Base-by-base conservation (phyloP, 2,113 vertebrate genomes). In the Sylvietta virens region DNA sequence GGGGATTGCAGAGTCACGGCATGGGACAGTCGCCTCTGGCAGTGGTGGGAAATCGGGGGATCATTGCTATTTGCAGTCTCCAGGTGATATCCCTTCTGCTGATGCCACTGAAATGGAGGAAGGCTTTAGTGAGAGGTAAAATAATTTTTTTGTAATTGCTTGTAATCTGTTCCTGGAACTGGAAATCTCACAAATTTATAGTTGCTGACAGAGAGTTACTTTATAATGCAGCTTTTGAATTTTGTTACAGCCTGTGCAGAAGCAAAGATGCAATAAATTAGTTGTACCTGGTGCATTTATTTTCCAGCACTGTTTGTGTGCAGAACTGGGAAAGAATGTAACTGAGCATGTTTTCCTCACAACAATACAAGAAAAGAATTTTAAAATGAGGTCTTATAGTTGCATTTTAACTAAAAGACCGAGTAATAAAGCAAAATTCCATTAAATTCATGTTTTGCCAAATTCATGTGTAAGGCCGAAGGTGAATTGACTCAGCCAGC, bases 71-170 rank as follows among this genome's bases (percentile, higher is more conserved):
- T 96, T 99, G 84, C 98, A 98, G 69, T 99, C 99, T 23, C 98
- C 99, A 8, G 98, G 98, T 86, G 99, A 99, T 81, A 98, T 99
- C 47, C 98, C 98, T n/a, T 98, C 98, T 31, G 98, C 98, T 16
- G 99, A 99, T 81, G 96, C 98, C 17, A 81, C 98, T 20, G 99
- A 99, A 84, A 97, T 99, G 97, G 99, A 99, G 95, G 99, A 99
- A 95, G 99, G 99, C 72, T 99, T 99, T 94, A 99, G 98, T 62
- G 99, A 99, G 96, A 99, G 99, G 99, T 99, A 88, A 71, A 35
- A n/a, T 50, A 35, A 5, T 39, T 65, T 80, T 76, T 53, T 67
- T 62, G 16, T 42, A 15, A 15, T 51, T 27, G 16, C 31, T 90
- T 57, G 30, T 51, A 44, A 33, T 71, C 28, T 57, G 10, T 37